phyloP scores from a whole-genome alignment of 2,113 vertebrate genomes.

The Calonectris borealis region DNA sequence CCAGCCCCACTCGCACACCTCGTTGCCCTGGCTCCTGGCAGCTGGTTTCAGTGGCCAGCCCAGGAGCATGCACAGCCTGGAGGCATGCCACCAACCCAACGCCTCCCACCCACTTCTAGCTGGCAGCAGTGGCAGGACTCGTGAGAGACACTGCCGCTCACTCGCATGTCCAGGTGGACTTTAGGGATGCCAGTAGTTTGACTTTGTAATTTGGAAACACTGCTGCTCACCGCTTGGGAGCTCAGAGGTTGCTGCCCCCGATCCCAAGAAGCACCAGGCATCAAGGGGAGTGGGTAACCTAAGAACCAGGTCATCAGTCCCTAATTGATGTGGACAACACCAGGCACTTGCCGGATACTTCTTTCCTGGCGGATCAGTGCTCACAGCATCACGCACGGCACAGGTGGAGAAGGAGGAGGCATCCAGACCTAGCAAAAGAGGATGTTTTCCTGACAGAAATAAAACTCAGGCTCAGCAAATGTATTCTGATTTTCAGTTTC shows the following conservation, averaged over 20 bases:
- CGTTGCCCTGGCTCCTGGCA: not conserved
- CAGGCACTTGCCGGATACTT: not conserved
- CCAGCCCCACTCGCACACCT: not conserved
- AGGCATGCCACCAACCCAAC: not conserved
- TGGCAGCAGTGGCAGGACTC: not conserved
- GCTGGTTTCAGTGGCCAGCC: not conserved
- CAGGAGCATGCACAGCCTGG: not conserved
- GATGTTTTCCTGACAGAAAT: not conserved
- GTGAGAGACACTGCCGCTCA: rapidly evolving
- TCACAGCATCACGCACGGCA: not conserved
- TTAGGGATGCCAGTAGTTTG: not conserved
- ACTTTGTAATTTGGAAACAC: not conserved
- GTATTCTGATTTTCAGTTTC: not conserved
- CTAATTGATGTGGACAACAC: not conserved
- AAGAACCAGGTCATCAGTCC: not conserved
- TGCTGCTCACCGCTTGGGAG: not conserved
- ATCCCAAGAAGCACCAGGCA: not conserved
- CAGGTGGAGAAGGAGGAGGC: not conserved
- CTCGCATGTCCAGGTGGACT: not conserved
- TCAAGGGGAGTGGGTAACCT: not conserved
- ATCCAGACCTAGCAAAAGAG: not conserved
- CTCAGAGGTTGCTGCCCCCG: not conserved
- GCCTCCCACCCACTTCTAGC: not conserved
- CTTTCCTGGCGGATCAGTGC: not conserved
- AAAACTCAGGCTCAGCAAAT: not conserved